Base-by-base conservation (phyloP, 2,797 vertebrate genomes). In the Eulemur albifrons region DNA sequence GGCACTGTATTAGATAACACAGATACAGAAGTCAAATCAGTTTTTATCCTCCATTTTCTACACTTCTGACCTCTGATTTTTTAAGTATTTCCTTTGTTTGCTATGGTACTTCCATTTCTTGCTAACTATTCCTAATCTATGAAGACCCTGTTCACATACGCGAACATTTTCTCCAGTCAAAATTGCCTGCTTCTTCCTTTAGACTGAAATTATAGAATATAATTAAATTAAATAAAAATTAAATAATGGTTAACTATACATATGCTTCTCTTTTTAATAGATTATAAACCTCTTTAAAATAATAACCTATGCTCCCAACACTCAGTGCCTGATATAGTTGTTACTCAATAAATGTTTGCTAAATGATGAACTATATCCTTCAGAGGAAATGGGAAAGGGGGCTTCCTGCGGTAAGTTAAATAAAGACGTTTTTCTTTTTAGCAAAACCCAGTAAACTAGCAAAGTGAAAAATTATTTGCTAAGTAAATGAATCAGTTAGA, bases 401-500 rank as follows among this genome's bases (percentile, higher is more conserved):
- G 30, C n/a, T 92, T 94, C 67, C n/a, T 81, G 52, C 25, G 50
- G 32, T 93, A 92, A 90, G 50, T 35, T 20, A 32, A 88, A 94
- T 76, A 92, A 88, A 86, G 21, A 18, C 23, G 50, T 63, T 95
- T 94, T 90, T 18, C 3, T 38, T 92, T 83, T 63, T 21, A 82
- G 84, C 43, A 88, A 97, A 95, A 86, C 4, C 1, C 57, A 91
- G 52, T 27, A 77, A 93, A n/a, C 17, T 69, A 72, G 48, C 12
- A 72, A 87, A 95, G 32, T 92, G n/a, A 93, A 94, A 83, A 88
- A 70, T 75, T 83, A 69, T 88, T 92, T 96, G 73, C n/a, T 88
- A 96, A 88, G 15, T 96, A 65, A 21, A 65, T 87, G 54, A 83
- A 86, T 93, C 83, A 86, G 75, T n/a, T 3, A 67, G 57, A 7